These are phyloP conservation scores for Allacma fusca DNA, from an alignment of 2,888 invertebrate genomes.

Conservation along the genomic window DNA sequence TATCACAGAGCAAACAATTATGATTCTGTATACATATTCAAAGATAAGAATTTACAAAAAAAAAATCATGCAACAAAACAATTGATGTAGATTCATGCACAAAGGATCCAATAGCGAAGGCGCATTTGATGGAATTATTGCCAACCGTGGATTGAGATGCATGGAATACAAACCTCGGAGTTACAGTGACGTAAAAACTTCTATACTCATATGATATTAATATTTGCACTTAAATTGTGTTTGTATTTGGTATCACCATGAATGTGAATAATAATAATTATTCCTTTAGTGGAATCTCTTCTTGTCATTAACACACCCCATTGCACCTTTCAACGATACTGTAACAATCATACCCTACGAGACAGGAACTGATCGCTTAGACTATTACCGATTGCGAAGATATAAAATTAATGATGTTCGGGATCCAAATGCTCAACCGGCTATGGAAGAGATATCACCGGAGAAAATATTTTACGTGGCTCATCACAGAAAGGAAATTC, in stretches of 20 bases:
- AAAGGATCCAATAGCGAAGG: background rate
- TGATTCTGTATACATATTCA: no score
- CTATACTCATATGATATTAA: no score
- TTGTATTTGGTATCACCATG: no score
- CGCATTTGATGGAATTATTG: conserved; percentile 5
- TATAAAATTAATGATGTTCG: conserved; percentile 4
- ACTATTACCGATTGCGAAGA: background rate
- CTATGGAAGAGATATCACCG: background rate
- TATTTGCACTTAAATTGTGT: no score
- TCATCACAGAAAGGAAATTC: background rate
- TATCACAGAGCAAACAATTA: no score
- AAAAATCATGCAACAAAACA: no score
- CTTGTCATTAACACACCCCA: conserved; percentile 11
- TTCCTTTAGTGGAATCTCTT: conserved; percentile 15
- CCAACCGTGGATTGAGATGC: background rate
- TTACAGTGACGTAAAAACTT: background rate
- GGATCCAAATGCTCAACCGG: background rate
- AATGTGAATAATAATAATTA: no score
- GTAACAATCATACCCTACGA: conserved; percentile 23
- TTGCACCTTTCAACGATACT: conserved; percentile 14
- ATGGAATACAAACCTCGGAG: conserved; percentile 1
- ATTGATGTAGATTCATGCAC: conserved; percentile 28
- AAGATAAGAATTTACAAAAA: no score
- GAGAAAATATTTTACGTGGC: conserved; percentile 25
- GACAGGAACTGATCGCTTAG: background rate